Percentiles rank a stretch among this genome's conserved stretches.
Conservation (phyloP, 1,140 invertebrate species). For the Armadillidium nasatum region DNA sequence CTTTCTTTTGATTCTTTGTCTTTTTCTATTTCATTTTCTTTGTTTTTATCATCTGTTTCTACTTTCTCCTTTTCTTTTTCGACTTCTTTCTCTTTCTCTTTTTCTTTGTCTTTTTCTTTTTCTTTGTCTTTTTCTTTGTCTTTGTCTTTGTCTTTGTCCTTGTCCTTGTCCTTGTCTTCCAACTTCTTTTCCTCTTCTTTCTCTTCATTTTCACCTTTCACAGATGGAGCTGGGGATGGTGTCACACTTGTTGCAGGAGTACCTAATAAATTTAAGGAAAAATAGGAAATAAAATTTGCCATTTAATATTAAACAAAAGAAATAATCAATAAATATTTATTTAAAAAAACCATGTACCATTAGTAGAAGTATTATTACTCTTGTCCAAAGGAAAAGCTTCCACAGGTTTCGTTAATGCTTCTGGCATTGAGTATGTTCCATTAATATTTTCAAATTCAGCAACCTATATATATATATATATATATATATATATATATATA, state of each 20-base stretch:
- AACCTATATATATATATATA: conserved; percentile 52
- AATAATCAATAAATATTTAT: not conserved
- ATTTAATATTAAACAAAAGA: not conserved
- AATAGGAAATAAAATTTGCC: not conserved
- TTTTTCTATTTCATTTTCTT: conserved; percentile 41
- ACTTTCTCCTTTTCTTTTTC: conserved; percentile 47
- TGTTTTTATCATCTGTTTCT: conserved; percentile 16
- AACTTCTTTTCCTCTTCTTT: conserved; percentile 35
- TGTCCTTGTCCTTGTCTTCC: conserved; percentile 46
- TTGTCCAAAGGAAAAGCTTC: conserved; percentile 54
- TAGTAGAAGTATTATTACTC: conserved; percentile 40
- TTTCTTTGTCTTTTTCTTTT: conserved; percentile 26
- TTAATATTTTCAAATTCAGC: conserved; percentile 99
- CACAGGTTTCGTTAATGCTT: conserved; percentile 73
- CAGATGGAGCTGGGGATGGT: conserved; percentile 41
- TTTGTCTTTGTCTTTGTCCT: too few relatives aligned
- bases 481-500: too few relatives aligned
- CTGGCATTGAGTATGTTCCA: conserved; percentile 95
- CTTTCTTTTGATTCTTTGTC: conserved; percentile 44
- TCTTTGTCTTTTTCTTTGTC: too few relatives aligned
- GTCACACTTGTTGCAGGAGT: conserved; percentile 43
- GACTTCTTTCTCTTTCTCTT: conserved; percentile 26
- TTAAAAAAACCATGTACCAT: conserved; percentile 24
- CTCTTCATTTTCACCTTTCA: conserved; percentile 39
- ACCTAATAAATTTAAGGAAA: conserved; percentile 24